Conservation (phyloP, 2,113 vertebrate species). For the Dipodomys spectabilis region DNA sequence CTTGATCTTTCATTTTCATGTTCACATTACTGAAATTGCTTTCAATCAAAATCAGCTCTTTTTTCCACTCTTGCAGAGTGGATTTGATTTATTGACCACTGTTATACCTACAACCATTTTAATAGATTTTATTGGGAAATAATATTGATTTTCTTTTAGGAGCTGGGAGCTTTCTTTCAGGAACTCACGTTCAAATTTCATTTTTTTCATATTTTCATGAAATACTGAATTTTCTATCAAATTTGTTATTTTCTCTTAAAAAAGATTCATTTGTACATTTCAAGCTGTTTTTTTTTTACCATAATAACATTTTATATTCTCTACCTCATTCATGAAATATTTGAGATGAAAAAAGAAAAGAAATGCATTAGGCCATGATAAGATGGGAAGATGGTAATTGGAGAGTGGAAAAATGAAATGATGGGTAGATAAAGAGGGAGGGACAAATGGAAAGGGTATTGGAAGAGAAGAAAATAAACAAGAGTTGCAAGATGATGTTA, state of each 20-base stretch:
- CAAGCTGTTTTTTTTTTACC: background rate
- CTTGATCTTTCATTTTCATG: background rate
- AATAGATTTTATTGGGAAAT: background rate
- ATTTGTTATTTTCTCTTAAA: background rate
- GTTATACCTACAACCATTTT: slow-evolving; percentile 12
- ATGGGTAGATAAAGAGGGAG: background rate
- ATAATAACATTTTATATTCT: background rate
- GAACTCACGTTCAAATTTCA: background rate
- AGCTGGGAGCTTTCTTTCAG: background rate
- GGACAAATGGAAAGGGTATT: background rate
- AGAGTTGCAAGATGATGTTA: background rate
- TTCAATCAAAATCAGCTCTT: background rate
- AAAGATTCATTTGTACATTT: background rate
- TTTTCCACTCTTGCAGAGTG: slow-evolving; percentile 38
- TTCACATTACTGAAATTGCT: slow-evolving; percentile 37
- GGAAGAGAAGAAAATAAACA: background rate
- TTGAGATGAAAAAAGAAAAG: background rate
- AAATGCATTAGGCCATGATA: background rate
- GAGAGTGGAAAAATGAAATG: background rate
- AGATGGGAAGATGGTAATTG: background rate
- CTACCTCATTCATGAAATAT: background rate
- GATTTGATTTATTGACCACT: slow-evolving; percentile 33
- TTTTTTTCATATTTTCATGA: slow-evolving; percentile 50
- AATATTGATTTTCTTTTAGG: slow-evolving; percentile 6
- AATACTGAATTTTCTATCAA: background rate